Evolutionary conservation across 2,888 invertebrate genomes (phyloP).

Genomic region (Eupithecia vulgata): DNA sequence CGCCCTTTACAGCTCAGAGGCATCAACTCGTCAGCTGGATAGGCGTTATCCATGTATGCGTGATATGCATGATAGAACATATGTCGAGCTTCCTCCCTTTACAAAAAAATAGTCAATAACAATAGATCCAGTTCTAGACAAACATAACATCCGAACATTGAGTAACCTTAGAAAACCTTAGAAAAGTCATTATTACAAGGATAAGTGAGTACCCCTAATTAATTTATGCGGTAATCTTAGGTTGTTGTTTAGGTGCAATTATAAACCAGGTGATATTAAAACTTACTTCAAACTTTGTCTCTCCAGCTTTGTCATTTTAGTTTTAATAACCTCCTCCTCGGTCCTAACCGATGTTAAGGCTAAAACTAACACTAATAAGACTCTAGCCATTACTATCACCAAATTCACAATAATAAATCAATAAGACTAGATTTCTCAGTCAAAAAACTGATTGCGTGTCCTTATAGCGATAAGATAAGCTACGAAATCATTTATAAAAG

Average conservation of each 20-base stretch:
- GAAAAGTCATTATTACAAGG: not conserved
- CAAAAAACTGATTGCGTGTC: slow-evolving; percentile 8
- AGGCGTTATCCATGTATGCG: slow-evolving; percentile 98
- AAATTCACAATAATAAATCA: slow-evolving; percentile 62
- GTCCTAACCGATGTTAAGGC: slow-evolving; percentile 73
- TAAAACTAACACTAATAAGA: slow-evolving; percentile 73
- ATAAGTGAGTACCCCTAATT: not conserved
- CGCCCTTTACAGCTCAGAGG: slow-evolving; percentile 97
- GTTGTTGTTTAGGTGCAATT: not conserved
- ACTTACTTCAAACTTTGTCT: slow-evolving; percentile 86
- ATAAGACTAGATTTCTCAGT: slow-evolving; percentile 54
- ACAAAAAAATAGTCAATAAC: not conserved
- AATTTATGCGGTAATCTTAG: not conserved
- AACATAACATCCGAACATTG: not conserved
- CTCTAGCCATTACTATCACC: slow-evolving; percentile 69
- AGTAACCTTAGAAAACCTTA: not conserved
- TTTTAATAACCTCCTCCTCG: slow-evolving; percentile 64
- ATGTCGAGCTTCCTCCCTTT: slow-evolving; percentile 93
- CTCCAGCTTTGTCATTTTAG: slow-evolving; percentile 86
- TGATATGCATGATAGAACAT: slow-evolving; percentile 99
- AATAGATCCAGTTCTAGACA: not conserved
- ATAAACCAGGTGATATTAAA: not conserved
- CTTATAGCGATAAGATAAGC: slow-evolving; percentile 21
- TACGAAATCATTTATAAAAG: not conserved
- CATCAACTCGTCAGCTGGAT: slow-evolving; percentile 99